Evolutionary conservation across 2,797 vertebrate species (phyloP).

Genomic region (Coracias cyanogaster): DNA sequence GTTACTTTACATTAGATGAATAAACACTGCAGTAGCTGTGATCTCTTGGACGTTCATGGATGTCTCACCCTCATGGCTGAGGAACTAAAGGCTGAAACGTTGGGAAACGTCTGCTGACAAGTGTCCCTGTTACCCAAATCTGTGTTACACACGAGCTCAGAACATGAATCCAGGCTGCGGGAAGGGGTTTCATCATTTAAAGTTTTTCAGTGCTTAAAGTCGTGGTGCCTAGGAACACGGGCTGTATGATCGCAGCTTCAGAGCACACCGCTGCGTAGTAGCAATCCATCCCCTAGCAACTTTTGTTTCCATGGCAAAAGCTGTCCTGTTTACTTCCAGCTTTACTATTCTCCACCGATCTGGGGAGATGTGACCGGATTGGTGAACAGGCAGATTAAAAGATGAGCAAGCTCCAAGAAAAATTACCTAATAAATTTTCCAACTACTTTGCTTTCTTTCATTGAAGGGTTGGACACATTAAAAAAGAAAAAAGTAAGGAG

Average conservation of each 20-base stretch:
- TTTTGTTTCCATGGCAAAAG: constrained; percentile 67
- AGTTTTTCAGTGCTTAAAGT: not conserved
- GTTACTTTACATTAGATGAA: not conserved
- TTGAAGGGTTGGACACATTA: not conserved
- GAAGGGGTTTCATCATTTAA: not conserved
- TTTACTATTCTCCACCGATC: constrained; percentile 41
- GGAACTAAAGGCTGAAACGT: not conserved
- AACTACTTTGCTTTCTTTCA: not conserved
- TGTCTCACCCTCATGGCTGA: not conserved
- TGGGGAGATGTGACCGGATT: not conserved
- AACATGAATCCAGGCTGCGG: not conserved
- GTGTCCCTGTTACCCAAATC: not conserved
- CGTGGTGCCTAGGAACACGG: not conserved
- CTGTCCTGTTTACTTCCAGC: constrained; percentile 49
- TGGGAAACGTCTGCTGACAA: not conserved
- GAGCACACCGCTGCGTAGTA: constrained; percentile 1
- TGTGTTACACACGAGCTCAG: fast-evolving
- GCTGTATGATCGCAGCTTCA: constrained; percentile 21
- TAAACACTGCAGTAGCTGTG: not conserved
- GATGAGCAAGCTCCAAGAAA: not conserved
- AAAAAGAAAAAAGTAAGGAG: fast-evolving
- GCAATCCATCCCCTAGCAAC: constrained; percentile 54
- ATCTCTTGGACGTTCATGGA: not conserved
- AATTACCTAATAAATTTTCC: not conserved
- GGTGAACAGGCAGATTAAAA: not conserved